These are phyloP conservation scores for Chamaea fasciata DNA, from an alignment of 2,113 vertebrate genomes.

Conservation along the genomic window DNA sequence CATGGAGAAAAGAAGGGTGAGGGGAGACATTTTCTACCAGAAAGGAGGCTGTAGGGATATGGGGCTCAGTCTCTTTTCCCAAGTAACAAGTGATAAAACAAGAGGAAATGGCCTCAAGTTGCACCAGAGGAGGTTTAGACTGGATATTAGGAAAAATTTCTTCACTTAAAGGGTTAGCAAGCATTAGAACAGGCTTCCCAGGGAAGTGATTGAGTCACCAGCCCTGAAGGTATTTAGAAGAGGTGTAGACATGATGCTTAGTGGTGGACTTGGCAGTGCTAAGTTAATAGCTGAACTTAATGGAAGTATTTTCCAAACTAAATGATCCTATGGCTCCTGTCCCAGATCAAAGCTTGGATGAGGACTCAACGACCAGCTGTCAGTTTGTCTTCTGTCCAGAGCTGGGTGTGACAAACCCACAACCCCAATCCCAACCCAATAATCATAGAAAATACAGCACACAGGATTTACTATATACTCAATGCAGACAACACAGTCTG, in stretches of 20 bases:
- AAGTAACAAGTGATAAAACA: neutral
- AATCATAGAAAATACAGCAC: neutral
- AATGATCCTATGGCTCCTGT: neutral
- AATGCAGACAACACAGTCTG: neutral
- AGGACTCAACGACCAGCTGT: neutral
- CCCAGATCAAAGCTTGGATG: neutral
- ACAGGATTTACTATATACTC: neutral
- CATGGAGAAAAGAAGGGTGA: neutral
- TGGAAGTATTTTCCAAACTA: neutral
- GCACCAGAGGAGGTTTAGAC: neutral
- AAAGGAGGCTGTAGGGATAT: neutral
- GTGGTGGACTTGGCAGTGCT: neutral
- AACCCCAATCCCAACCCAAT: neutral
- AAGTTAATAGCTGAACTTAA: neutral
- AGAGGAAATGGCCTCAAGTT: neutral
- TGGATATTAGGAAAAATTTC: neutral
- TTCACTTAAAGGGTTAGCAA: neutral
- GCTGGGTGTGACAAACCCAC: neutral
- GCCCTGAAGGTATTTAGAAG: neutral
- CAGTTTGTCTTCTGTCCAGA: neutral
- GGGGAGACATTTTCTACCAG: neutral
- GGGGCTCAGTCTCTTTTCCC: neutral
- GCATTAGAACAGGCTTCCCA: neutral
- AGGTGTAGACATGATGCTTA: rapidly evolving
- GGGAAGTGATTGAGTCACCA: neutral